Percentiles rank a stretch among this genome's conserved stretches.
These are phyloP conservation scores for Gnathonemus longibarbis DNA, from an alignment of 2,113 vertebrate genomes.

Conservation along the genomic window DNA sequence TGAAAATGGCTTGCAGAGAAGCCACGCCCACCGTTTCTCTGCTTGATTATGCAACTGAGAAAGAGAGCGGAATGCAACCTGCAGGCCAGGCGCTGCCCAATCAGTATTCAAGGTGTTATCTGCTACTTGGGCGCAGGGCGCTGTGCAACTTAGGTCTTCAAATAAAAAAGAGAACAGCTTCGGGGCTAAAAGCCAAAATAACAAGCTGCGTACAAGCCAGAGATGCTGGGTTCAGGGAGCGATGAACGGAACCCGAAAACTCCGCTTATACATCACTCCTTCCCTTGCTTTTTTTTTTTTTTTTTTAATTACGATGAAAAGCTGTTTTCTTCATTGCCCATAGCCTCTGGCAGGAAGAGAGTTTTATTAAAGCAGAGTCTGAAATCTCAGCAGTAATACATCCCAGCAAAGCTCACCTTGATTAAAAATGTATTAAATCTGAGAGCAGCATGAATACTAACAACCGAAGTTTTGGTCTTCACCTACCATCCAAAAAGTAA, in stretches of 20 bases:
- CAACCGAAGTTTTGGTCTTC: slow-evolving; percentile 57
- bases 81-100: neutral
- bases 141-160: neutral
- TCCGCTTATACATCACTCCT: neutral
- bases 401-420: slow-evolving; percentile 54
- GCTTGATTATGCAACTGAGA: neutral
- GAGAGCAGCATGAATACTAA: slow-evolving; percentile 59
- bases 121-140: neutral
- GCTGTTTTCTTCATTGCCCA: slow-evolving; percentile 7
- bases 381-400: slow-evolving; percentile 55
- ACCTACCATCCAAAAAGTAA: slow-evolving; percentile 54
- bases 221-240: neutral
- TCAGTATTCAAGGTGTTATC: neutral
- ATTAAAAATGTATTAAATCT: slow-evolving; percentile 66
- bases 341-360: slow-evolving; percentile 40
- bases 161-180: neutral
- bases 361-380: slow-evolving; percentile 53
- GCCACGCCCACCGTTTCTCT: neutral
- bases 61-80: neutral
- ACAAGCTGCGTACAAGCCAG: neutral
- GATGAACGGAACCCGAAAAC: neutral
- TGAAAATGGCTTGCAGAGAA: slow-evolving; percentile 48
- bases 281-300: neutral
- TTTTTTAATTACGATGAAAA: neutral
- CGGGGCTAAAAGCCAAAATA: neutral